Percentiles rank a stretch among this genome's conserved stretches.
Conservation (phyloP, 2,797 vertebrate genomes). For the Stomatorhinus walkeri region DNA sequence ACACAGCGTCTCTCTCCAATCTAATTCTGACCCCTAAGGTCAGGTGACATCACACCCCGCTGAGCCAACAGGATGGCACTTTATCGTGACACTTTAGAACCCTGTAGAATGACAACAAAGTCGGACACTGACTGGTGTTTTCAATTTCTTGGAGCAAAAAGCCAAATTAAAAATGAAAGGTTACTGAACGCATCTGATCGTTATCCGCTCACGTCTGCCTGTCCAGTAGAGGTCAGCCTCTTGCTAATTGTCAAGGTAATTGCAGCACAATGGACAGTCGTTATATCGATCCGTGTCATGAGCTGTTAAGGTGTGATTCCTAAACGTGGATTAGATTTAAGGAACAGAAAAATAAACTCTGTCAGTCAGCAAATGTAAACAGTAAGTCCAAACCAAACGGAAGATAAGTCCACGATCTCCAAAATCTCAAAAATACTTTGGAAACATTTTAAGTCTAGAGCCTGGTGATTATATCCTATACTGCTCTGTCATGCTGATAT, state of each 20-base stretch:
- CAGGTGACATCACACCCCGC: background rate
- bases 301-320: background rate
- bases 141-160: background rate
- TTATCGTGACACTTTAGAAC: background rate
- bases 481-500: background rate
- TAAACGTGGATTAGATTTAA: background rate
- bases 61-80: background rate
- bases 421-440: background rate
- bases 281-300: slow-evolving; percentile 17
- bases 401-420: background rate
- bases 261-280: slow-evolving; percentile 9
- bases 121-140: background rate
- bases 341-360: background rate
- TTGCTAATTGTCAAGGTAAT: slow-evolving; percentile 21
- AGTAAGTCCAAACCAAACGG: background rate
- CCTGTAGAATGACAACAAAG: background rate
- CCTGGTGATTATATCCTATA: background rate
- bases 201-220: background rate
- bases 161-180: background rate
- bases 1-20: background rate
- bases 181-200: background rate
- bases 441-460: background rate
- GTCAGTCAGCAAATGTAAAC: slow-evolving; percentile 6
- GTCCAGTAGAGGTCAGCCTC: background rate
- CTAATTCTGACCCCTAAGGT: background rate